Conservation (phyloP, 1,140 invertebrate genomes). For the Zaprionus africanus region DNA sequence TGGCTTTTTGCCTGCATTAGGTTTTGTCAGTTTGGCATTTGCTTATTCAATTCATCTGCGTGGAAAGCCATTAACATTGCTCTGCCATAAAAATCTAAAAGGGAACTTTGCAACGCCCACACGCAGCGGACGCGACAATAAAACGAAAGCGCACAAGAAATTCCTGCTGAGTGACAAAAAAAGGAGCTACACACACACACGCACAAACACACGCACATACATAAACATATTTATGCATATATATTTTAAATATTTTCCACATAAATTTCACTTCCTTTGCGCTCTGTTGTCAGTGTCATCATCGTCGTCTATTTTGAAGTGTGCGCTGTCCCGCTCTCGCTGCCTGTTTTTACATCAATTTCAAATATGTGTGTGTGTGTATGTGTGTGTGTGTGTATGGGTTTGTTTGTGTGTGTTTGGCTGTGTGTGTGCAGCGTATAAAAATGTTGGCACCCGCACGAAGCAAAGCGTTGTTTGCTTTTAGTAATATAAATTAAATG, state of each 20-base stretch:
- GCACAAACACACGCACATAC: neutral
- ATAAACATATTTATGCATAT: constrained; percentile 17
- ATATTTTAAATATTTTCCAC: constrained; percentile 70
- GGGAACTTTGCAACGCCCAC: constrained; percentile 10
- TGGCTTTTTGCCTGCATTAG: constrained; percentile 29
- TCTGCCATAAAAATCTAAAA: constrained; percentile 56
- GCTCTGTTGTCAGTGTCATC: constrained; percentile 50
- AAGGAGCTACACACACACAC: neutral
- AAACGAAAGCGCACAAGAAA: constrained; percentile 44
- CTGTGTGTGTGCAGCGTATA: constrained; percentile 4
- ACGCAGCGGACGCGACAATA: constrained; percentile 18
- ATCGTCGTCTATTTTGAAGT: constrained; percentile 29
- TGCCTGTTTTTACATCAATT: constrained; percentile 25
- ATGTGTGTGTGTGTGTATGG: neutral
- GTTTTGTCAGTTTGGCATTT: constrained; percentile 45
- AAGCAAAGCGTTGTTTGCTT: constrained; percentile 22
- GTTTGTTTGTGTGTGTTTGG: neutral
- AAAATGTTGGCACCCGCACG: constrained; percentile 24
- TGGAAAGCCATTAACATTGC: constrained; percentile 55
- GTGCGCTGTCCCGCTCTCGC: constrained; percentile 2
- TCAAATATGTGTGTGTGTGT: constrained; percentile 10
- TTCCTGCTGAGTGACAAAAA: constrained; percentile 25
- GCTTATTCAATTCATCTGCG: constrained; percentile 59
- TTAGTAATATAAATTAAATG: constrained; percentile 36
- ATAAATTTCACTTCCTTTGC: constrained; percentile 46